Percentiles rank a stretch among this genome's conserved stretches.
Conservation (phyloP, 2,888 invertebrate species). For the Drosophila infuscata region DNA sequence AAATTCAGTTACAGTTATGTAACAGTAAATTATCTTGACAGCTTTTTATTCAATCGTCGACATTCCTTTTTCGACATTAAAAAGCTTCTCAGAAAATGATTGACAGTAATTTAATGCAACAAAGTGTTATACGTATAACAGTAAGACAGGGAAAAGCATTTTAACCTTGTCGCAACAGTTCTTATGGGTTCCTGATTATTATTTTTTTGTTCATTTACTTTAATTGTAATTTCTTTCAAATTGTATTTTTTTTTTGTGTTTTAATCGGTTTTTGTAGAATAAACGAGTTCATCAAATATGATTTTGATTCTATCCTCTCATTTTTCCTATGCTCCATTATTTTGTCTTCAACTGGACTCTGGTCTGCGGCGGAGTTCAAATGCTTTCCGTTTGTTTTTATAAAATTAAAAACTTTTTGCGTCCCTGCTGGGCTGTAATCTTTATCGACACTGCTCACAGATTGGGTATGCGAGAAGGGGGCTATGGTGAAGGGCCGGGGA, state of each 20-base stretch:
- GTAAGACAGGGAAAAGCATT: neutral
- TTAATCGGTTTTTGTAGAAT: neutral
- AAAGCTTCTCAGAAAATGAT: neutral
- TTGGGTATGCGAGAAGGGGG: neutral
- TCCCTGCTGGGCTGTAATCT: conserved; percentile 59
- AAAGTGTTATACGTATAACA: neutral
- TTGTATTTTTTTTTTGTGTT: neutral
- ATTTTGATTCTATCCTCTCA: neutral
- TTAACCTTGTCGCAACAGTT: neutral
- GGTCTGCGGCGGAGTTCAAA: conserved; percentile 46
- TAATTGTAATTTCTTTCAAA: neutral
- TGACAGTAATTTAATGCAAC: neutral
- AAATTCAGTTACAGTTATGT: neutral
- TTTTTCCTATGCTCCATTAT: neutral
- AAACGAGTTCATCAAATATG: conserved; percentile 14
- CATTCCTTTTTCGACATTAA: neutral
- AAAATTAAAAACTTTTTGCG: conserved; percentile 70
- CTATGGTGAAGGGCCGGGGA: neutral
- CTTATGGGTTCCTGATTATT: neutral
- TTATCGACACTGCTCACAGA: conserved; percentile 35
- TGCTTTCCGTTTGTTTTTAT: conserved; percentile 69
- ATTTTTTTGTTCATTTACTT: neutral
- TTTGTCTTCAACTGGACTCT: conserved; percentile 34
- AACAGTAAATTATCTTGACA: neutral
- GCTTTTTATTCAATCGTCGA: neutral